Base-by-base conservation (phyloP, 2,113 vertebrate species). In the Ursus arctos region DNA sequence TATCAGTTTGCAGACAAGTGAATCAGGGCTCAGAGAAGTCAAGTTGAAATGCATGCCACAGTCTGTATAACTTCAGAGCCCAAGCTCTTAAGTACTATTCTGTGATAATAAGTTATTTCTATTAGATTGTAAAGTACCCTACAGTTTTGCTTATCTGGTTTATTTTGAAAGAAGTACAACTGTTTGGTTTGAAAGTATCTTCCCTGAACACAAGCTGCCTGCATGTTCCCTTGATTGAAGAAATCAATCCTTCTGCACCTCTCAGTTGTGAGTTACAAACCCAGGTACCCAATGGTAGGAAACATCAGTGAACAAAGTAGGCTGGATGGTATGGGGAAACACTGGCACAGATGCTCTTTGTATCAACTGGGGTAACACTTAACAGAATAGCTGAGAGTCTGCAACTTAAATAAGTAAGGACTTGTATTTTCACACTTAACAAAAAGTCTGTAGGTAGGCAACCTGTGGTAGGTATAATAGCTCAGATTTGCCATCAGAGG, bases 151-250 rank as follows among this genome's bases (percentile, higher is more conserved):
- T 93, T 86, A 57, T 84, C 51, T 51, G 22, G 16, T 82, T 65
- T 86, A 79, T 82, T 91, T 94, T 47, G 55, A 93, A 88, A 72
- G 55, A 94, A 57, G 3, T 80, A 21, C 43, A 90, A 49, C 55
- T 77, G 2, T 88, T 61, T 81, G 21, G 4, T 76, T 88, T 71
- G 19, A 88, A 93, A 83, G 8, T 16, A 47, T 76, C 11, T 91
- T 94, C 59, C 36, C 18, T 53, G 69, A 81, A 53, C 12, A 77
- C 8, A 90, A 83, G n/a, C 13, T 61, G 11, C 57, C 7, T 76
- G 10, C 21, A 15, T 36, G 11, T n/a, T 88, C 18, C 53, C 40
- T 12, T 65, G 33, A 59, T 43, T 80, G 31, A 88, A 82, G 40
- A 51, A 93, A 47, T 36, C 49, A 79, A 79, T 76, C 19, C 4